These are phyloP conservation scores for Vandiemenella viatica DNA, from an alignment of 2,888 invertebrate genomes.

Conservation along the genomic window DNA sequence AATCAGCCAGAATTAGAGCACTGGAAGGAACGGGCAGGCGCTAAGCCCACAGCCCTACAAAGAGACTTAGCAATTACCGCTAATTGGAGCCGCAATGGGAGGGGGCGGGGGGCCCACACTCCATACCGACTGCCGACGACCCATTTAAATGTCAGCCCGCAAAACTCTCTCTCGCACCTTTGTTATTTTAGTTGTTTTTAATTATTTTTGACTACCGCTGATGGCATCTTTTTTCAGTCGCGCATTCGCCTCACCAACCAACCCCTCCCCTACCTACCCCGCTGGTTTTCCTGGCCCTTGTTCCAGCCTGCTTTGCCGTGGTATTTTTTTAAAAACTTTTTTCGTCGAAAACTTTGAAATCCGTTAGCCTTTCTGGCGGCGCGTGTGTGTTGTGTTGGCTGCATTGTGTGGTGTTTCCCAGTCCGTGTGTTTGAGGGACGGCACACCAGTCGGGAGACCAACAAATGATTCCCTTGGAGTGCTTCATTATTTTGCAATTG, in stretches of 20 bases:
- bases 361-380: background rate
- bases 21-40: background rate
- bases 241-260: no score
- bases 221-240: background rate
- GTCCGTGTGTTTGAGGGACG: no score
- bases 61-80: constrained; percentile 10
- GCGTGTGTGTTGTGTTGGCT: background rate
- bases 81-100: constrained; percentile 6
- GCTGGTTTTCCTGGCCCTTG: no score
- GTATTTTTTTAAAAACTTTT: no score
- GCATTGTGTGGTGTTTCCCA: background rate
- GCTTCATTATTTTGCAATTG: background rate
- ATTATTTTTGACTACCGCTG: constrained; percentile 7
- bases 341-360: no score
- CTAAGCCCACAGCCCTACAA: constrained; percentile 1
- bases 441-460: background rate
- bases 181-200: constrained; percentile 6
- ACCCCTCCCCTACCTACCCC: no score
- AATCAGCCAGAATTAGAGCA: background rate
- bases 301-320: no score
- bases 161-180: background rate
- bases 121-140: no score
- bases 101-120: no score
- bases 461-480: background rate
- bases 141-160: background rate